Evolutionary conservation across 2,797 vertebrate species (phyloP).

Genomic region (Thamnophis elegans): DNA sequence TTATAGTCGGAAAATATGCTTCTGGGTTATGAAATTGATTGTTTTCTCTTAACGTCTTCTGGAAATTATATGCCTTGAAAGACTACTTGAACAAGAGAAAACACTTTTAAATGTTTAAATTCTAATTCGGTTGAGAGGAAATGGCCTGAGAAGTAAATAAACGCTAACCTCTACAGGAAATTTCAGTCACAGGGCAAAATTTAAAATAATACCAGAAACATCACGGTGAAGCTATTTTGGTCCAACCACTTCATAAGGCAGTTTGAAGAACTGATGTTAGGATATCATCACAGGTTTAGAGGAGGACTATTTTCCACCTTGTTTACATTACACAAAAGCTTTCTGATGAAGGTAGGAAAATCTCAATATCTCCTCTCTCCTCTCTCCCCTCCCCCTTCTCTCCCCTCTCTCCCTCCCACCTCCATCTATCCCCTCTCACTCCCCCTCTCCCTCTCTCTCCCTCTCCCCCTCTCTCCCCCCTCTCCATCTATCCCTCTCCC

Average conservation of each 20-base stretch:
- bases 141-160: background rate
- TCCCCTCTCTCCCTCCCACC: too few relatives aligned
- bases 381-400: too few relatives aligned
- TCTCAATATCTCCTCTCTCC: background rate
- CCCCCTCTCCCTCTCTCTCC: too few relatives aligned
- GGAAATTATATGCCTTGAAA: background rate
- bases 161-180: constrained; percentile 14
- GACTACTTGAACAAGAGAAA: background rate
- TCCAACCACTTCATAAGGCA: constrained; percentile 58
- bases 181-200: constrained; percentile 37
- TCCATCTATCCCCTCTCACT: too few relatives aligned
- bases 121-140: background rate
- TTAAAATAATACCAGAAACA: constrained; percentile 49
- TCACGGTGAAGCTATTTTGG: constrained; percentile 41
- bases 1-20: too few relatives aligned
- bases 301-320: background rate
- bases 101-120: background rate
- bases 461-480: too few relatives aligned
- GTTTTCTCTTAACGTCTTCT: background rate
- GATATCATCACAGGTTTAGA: constrained; percentile 21
- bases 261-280: constrained; percentile 22
- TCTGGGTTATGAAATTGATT: background rate
- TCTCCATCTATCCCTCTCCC: too few relatives aligned
- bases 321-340: background rate
- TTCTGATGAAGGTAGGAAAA: background rate